Evolutionary conservation across 1,140 invertebrate species (phyloP).

Genomic region (Drosophila orosa): DNA sequence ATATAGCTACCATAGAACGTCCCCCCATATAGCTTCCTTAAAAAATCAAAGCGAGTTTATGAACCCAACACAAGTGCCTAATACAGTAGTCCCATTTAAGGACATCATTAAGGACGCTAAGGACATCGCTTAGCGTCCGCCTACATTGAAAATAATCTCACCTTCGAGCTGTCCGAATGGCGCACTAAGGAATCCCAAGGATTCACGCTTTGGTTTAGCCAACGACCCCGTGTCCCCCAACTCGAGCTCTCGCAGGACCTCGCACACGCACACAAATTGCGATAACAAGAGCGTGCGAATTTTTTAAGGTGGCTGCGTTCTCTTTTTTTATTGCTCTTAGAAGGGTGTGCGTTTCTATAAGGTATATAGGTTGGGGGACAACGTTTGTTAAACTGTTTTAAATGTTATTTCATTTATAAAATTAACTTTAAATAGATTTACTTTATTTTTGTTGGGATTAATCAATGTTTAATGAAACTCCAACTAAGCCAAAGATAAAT

Average conservation of each 20-base stretch:
- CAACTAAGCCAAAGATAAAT: no score
- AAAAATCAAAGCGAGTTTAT: conserved; percentile 1
- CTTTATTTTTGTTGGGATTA: no score
- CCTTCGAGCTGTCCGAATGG: conserved; percentile 20
- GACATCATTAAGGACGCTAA: conserved; percentile 17
- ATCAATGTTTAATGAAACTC: no score
- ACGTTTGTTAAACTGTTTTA: no score
- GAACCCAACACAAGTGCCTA: neutral
- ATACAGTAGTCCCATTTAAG: neutral
- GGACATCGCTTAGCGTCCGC: conserved; percentile 23
- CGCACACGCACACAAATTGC: neutral
- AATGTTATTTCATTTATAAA: no score
- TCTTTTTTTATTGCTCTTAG: conserved; percentile 35
- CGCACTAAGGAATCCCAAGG: conserved; percentile 29
- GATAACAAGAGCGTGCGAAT: conserved; percentile 32
- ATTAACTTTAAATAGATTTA: no score
- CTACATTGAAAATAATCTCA: conserved; percentile 28
- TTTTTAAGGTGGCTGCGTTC: conserved; percentile 36
- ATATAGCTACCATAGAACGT: no score
- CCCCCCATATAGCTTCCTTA: no score
- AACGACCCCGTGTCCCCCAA: neutral
- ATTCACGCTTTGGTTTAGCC: conserved; percentile 28
- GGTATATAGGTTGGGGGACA: neutral
- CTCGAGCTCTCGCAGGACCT: conserved; percentile 2
- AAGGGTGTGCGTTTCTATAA: neutral